Evolutionary conservation across 2,113 vertebrate species (phyloP), one percentile per base, ranked within the genome.

Genomic region (Mugil cephalus): DNA sequence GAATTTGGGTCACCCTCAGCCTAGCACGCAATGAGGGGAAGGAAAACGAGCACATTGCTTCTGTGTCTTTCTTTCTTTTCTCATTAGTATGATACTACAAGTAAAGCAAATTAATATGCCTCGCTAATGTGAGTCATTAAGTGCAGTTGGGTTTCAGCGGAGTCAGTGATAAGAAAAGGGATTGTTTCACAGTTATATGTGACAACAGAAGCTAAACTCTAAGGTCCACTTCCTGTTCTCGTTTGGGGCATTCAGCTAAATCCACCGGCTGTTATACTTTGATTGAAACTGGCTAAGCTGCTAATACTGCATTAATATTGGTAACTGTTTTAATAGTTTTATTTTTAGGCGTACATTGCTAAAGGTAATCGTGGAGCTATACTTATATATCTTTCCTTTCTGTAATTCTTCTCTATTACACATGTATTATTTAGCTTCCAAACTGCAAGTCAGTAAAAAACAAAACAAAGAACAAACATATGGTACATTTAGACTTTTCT

Each of bases 1-100:
- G 52, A 80, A 92, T 91, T 77, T 90, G 83, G 89, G 88, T 91
- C 89, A 88, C 77, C 69, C 73, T 77, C 75, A 48, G 60, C 80
- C 69, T 45, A 38, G 63, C 77, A 82, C 45, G 70, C 76, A 63
- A 47, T 24, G 14, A 50, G 35, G 36, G 35, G 4, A n/a, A 63
- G 47, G 63, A 64, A 59, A 45, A 70, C 77, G 51, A 56, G 63
- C 67, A 69, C 45, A 43, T 43, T 39, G 56, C 48, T 56, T 63
- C 34, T 52, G 11, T 79, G 50, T 58, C 53, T 21, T 56, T 69
- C n/a, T 48, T 42, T 63, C 12, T 58, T 55, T 38, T 46, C 43
- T 60, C 7, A 52, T 70, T 62, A 62, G 24, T 63, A 43, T 62
- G 45, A 38, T 43, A n/a, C 62, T 11, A 63, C 18, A 17, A n/a